A percentile compares a stretch with the other conserved stretches of the same genome.
phyloP scores from a whole-genome alignment of 2,113 vertebrate species.

The Fregetta grallaria region DNA sequence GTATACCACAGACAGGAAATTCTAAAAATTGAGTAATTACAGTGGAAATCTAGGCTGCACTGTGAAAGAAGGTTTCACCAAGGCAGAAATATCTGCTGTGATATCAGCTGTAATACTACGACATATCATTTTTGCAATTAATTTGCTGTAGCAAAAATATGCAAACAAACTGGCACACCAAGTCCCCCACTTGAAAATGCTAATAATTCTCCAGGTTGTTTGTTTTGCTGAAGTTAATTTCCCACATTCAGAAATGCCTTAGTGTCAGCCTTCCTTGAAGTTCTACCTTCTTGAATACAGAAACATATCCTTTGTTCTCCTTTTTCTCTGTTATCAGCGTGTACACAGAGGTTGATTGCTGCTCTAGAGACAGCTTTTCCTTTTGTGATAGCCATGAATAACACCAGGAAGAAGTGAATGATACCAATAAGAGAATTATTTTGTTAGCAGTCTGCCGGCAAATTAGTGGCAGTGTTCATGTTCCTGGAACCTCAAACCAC shows the following conservation, averaged over 20 bases:
- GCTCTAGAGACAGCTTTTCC: neutral
- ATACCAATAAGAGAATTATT: neutral
- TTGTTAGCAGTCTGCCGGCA: neutral
- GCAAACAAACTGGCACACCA: conserved; percentile 21
- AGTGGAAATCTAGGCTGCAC: conserved; percentile 27
- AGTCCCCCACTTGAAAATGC: neutral
- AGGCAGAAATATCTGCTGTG: neutral
- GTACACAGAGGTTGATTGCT: neutral
- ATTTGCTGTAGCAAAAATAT: conserved; percentile 48
- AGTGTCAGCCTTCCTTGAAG: neutral
- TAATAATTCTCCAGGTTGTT: neutral
- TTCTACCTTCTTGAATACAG: neutral
- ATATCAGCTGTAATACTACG: neutral
- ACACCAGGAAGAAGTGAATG: neutral
- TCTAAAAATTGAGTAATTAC: neutral
- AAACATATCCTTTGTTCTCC: neutral
- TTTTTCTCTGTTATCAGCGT: neutral
- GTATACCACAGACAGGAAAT: neutral
- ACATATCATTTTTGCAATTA: conserved; percentile 33
- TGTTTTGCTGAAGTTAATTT: neutral
- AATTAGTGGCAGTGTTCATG: neutral
- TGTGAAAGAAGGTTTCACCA: neutral
- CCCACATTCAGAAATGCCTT: neutral
- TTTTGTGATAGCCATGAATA: neutral
- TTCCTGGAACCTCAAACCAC: neutral